Evolutionary conservation across 2,888 invertebrate species (phyloP), one percentile per base, ranked within the genome.

Genomic region (Calephelis perditalis): DNA sequence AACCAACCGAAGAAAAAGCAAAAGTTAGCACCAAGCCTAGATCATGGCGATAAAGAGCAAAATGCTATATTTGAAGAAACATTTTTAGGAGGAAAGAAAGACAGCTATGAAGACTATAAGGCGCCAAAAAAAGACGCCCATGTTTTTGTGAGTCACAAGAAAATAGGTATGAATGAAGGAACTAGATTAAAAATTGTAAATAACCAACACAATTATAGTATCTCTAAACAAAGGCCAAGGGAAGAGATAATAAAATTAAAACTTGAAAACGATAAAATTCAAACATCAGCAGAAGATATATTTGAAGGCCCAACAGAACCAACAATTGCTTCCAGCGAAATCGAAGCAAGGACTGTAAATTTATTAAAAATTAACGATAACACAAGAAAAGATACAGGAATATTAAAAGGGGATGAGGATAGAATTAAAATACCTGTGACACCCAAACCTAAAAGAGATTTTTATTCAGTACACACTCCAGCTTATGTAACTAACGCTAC

Each of bases 81-180:
- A 9, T 49, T 15, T 26, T 49, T 49, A 9, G 49, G 49, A 9
- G 9, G 15, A 0, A 63, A 64, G 10, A 73, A 78, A 0, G 82
- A 83, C 44, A 81, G 80, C 45, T 84, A 84, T 55, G 82, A 82
- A 73, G 82, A 85, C 46, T 84, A 84, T n/a, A 69, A 71, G 0
- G 71, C 63, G 0, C 83, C 83, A 3, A 64, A 71, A 5, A 78
- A 71, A 65, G 78, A 76, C 3, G 52, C 73, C 0, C 63, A 68
- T 35, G 43, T 71, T 9, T 77, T 68, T 57, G 71, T 66, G 0
- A 75, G 63, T 36, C 44, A 63, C 0, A 62, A 63, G 46, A 57
- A 58, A 52, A 56, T 46, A 47, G 7, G 26, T 63, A 46, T 47
- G 57, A 57, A n/a, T 15, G 47, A 0, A 56, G 52, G 59, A 11